phyloP scores from a whole-genome alignment of 2,888 invertebrate species.

The Ophion costatus region DNA sequence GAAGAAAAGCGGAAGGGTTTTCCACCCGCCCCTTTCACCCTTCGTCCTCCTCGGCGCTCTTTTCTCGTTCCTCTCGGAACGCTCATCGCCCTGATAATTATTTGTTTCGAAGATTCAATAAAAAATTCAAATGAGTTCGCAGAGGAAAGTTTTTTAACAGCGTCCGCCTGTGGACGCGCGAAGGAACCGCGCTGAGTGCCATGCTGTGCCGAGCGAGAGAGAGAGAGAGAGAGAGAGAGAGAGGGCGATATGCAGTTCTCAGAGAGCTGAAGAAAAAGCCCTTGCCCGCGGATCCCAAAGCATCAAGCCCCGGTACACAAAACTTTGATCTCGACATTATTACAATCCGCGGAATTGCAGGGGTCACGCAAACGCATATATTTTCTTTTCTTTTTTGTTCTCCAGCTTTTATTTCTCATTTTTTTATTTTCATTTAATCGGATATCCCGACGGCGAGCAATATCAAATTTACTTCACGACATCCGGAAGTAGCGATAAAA shows the following conservation, averaged over 20 bases:
- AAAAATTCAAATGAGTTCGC: constrained; percentile 80
- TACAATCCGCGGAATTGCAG: constrained; percentile 74
- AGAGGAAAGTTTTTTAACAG: constrained; percentile 73
- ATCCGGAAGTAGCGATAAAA: background rate
- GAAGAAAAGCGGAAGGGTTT: constrained; percentile 23
- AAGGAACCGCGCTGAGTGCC: constrained; percentile 20
- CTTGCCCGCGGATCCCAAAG: constrained; percentile 45
- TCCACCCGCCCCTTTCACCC: background rate
- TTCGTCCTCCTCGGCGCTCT: background rate
- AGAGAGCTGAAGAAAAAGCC: constrained; percentile 53
- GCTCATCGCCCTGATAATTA: constrained; percentile 80
- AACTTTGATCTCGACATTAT: constrained; percentile 82
- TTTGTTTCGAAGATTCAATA: constrained; percentile 80
- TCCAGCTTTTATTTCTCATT: background rate
- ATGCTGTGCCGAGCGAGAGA: background rate
- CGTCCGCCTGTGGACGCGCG: constrained; percentile 56
- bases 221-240: constrained; percentile 24
- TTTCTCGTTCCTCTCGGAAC: constrained; percentile 38
- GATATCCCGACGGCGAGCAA: constrained; percentile 70
- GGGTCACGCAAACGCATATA: constrained; percentile 66
- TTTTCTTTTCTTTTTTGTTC: background rate
- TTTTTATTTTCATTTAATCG: constrained; percentile 67
- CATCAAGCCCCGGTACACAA: constrained; percentile 63
- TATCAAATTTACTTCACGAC: constrained; percentile 51
- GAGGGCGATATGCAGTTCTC: constrained; percentile 15